Base-by-base conservation (phyloP, 2,888 invertebrate species). In the Xylocampa areola region DNA sequence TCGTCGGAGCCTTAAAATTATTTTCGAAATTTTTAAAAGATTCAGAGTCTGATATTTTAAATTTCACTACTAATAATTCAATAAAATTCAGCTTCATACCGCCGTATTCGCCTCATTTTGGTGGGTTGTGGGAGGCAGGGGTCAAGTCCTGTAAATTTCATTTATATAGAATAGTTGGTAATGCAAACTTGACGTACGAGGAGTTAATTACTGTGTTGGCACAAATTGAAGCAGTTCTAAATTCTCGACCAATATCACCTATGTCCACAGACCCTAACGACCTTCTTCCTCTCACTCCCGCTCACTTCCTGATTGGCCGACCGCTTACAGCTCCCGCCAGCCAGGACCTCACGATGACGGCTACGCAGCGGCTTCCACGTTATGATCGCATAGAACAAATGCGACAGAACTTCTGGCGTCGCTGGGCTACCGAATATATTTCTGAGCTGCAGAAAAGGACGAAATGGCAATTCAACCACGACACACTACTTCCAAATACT, bases 61-160 rank as follows among this genome's bases (percentile, higher is more conserved):
- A 32, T 16, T 32, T 7, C 3, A 8, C 16, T 1, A 2, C 32
- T 14, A 16, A 32, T 32, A 32, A 30, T 13, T 30, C 13, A 2
- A 48, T 48, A 7, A 19, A 48, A 10, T 48, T 48, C 21, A 14
- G 1, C 2, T 30, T 48, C 8, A 48, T 48, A 7, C 48, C 48
- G 4, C 37, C 48, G 1, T 21, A 48, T 32, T 17, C 48, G 2
- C 21, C 37, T 23, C 33, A 50, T 41, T 50, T 50, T 32, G 50
- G 50, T 35, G 41, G 50, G 13, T 41, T 40, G 30, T 48, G 48
- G 37, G 48, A 48, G 13, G 29, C 48, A 2, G 48, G 48, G 2
- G 16, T 48, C 2, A 49, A 49, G 33, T 33, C 39, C 0, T 40
- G 49, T n/a, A 40, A 49, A 7, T 49, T n/a, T 10, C 27, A 27